Conservation (phyloP, 2,113 vertebrate species). For the Serilophus lunatus region DNA sequence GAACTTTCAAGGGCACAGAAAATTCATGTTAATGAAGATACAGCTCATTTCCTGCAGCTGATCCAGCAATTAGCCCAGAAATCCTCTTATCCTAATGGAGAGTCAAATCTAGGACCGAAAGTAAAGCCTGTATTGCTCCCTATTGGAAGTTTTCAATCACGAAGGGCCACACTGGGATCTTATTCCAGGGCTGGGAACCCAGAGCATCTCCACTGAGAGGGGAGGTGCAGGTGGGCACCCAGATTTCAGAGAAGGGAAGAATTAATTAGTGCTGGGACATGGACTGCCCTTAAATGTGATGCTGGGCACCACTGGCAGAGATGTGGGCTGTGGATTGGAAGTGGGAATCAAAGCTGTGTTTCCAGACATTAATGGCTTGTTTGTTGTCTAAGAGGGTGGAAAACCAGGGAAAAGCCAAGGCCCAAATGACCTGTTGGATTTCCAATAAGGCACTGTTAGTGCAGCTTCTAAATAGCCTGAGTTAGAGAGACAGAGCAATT, state of each 20-base stretch:
- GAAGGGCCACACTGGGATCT: background rate
- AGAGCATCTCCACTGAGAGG: rapidly evolving
- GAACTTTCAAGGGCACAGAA: background rate
- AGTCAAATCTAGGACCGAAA: background rate
- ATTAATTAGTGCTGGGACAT: rapidly evolving
- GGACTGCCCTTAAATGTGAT: background rate
- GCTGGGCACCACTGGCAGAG: background rate
- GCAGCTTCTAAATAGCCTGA: constrained; percentile 42
- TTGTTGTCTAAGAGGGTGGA: constrained; percentile 58
- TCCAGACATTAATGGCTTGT: constrained; percentile 47
- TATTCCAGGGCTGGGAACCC: background rate
- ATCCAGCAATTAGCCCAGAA: background rate
- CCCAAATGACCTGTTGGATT: constrained; percentile 10
- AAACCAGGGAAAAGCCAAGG: background rate
- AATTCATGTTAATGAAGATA: background rate
- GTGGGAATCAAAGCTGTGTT: background rate
- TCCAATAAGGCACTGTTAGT: background rate
- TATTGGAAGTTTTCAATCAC: background rate
- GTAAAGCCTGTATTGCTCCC: background rate
- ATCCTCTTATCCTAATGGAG: background rate
- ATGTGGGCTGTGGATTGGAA: background rate
- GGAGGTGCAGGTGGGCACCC: background rate
- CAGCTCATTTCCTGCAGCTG: background rate
- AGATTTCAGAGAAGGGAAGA: background rate
- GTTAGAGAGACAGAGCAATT: constrained; percentile 40